Evolutionary conservation across 2,888 invertebrate species (phyloP), one percentile per base, ranked within the genome.

Genomic region (Platerodrilus igneus): DNA sequence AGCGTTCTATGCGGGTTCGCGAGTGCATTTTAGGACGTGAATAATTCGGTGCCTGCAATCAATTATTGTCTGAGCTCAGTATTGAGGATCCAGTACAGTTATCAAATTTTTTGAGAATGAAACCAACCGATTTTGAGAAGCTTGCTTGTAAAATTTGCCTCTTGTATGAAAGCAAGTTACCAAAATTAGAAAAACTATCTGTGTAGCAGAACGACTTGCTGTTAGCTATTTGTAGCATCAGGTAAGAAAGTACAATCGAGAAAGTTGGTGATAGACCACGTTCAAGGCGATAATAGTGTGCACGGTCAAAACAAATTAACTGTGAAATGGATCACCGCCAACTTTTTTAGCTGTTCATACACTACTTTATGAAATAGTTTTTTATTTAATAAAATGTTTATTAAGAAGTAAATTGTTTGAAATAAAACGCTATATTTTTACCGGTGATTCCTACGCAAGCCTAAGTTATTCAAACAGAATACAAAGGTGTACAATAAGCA

Each of bases 401-500:
- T n/a, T n/a, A n/a, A n/a, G n/a, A n/a, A n/a, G n/a, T n/a, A n/a
- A n/a, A n/a, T n/a, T n/a, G n/a, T n/a, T n/a, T n/a, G n/a, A n/a
- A n/a, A n/a, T n/a, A n/a, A n/a, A n/a, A n/a, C n/a, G n/a, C n/a
- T n/a, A n/a, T n/a, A n/a, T n/a, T n/a, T n/a, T n/a, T n/a, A n/a
- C n/a, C n/a, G n/a, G n/a, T n/a, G 25, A 25, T 25, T 25, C 25
- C 13, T 25, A 25, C 13, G 25, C 10, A 3, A 25, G 25, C 11
- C 25, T 25, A 25, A 10, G 25, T 4, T 32, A 32, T 32, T 22
- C 22, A 32, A 22, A 22, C 9, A 32, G 21, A 32, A 32, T 32
- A 14, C 34, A 23, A 25, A 34, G 18, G n/a, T 34, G 34, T 13
- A 34, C 34, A 16, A 25, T 32, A 17, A 34, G 26, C 11, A 9